A percentile compares a stretch with the other conserved stretches of the same genome.
Evolutionary conservation across 2,797 vertebrate genomes (phyloP).

Genomic region (Cirrhinus molitorella): DNA sequence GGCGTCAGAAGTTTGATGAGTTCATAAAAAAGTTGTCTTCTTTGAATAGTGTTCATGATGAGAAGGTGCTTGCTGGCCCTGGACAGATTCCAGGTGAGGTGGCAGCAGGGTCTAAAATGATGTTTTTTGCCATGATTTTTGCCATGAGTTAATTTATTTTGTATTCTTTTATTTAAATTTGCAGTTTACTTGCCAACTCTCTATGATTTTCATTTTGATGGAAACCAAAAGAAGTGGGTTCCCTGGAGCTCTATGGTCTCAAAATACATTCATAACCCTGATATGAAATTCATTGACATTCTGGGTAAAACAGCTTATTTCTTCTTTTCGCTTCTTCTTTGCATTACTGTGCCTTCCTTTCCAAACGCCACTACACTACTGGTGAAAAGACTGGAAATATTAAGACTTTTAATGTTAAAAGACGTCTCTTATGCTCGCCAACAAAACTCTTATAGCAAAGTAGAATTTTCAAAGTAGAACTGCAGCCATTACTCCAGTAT

Average conservation of each 20-base stretch:
- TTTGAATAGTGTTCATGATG: slow-evolving; percentile 74
- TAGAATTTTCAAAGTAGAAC: no score
- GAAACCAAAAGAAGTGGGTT: slow-evolving; percentile 81
- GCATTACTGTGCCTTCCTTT: background rate
- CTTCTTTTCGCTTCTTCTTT: background rate
- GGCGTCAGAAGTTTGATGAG: slow-evolving; percentile 87
- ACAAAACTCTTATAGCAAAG: no score
- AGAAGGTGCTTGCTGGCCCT: slow-evolving; percentile 80
- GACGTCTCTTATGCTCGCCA: no score
- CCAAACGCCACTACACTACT: background rate
- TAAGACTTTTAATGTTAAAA: background rate
- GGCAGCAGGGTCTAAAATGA: background rate
- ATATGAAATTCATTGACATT: slow-evolving; percentile 89
- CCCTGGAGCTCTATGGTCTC: slow-evolving; percentile 89
- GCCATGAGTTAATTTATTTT: background rate
- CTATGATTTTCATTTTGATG: slow-evolving; percentile 95
- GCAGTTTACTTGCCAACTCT: slow-evolving; percentile 90
- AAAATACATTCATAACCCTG: slow-evolving; percentile 83
- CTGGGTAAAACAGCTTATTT: slow-evolving; percentile 80
- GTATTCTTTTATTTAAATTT: background rate
- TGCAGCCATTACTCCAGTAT: no score
- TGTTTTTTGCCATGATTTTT: background rate
- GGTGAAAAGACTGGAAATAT: background rate
- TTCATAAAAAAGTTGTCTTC: slow-evolving; percentile 84
- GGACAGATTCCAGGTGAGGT: slow-evolving; percentile 90